Conservation (phyloP, 2,797 vertebrate genomes). For the Peromyscus nudipes region DNA sequence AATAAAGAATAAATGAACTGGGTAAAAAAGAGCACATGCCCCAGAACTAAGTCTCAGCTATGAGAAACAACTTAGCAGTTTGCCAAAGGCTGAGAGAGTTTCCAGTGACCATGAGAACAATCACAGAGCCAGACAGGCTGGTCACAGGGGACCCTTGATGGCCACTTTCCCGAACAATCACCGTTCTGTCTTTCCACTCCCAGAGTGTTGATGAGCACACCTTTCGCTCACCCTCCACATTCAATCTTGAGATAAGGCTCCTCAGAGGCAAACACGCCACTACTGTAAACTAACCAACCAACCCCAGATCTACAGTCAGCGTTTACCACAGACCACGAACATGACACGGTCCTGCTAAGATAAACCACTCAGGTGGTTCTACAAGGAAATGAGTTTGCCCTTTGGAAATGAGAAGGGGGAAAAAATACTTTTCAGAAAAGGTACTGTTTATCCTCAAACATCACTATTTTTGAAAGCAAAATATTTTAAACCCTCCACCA, state of each 20-base stretch:
- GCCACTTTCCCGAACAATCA: slow-evolving; percentile 13
- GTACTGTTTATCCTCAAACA: slow-evolving; percentile 18
- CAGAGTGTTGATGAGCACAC: not conserved
- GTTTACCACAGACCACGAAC: not conserved
- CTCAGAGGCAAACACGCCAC: slow-evolving; percentile 16
- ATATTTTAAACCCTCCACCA: slow-evolving; percentile 14
- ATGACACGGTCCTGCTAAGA: slow-evolving; percentile 41
- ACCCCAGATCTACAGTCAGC: slow-evolving; percentile 14
- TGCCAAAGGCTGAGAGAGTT: slow-evolving; percentile 24
- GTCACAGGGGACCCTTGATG: slow-evolving; percentile 35
- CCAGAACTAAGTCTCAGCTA: not conserved
- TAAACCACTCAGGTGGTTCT: slow-evolving; percentile 23
- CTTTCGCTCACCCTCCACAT: not conserved
- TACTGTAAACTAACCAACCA: not conserved
- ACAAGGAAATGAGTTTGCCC: slow-evolving; percentile 56
- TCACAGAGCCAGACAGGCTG: slow-evolving; percentile 19
- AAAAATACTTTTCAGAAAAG: slow-evolving; percentile 52
- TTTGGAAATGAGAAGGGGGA: not conserved
- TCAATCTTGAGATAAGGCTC: not conserved
- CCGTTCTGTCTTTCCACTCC: not conserved
- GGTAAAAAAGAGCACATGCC: not conserved
- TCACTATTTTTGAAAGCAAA: slow-evolving; percentile 44
- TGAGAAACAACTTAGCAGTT: not conserved
- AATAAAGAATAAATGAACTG: not conserved
- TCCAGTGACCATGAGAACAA: slow-evolving; percentile 23